Evolutionary conservation across 1,140 invertebrate genomes (phyloP), one percentile per base, ranked within the genome.

Genomic region (Monomorium pharaonis): DNA sequence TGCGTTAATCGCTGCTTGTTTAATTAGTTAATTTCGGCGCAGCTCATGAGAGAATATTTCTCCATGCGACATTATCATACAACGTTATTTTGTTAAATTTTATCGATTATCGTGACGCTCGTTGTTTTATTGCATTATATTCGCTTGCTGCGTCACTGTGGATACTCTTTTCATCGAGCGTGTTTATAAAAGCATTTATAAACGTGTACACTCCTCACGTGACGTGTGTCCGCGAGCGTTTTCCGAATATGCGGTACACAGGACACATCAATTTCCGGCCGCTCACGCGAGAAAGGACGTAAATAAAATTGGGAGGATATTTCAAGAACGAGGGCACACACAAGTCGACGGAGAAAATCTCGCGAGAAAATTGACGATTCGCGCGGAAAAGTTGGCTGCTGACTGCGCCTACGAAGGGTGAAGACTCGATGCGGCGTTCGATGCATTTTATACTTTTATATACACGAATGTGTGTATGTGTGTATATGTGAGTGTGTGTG

Each of bases 401-500:
- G 78, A 60, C 33, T 69, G 33, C 33, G 56, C 18, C n/a, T n/a
- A n/a, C 27, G 51, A 78, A 37, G 44, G 67, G 14, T 58, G 27
- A 58, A 42, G 44, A 74, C 51, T 77, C 65, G 72, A 54, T 18
- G 10, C 75, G 75, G 83, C 69, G 60, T 58, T 72, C 84, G 58
- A 86, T 87, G 92, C 84, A 92, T 92, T 92, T 92, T 92, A 91
- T 92, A 92, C 92, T 92, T 92, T 92, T 92, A 92, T 92, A 92
- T 92, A 83, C 21, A 67, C 27, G 37, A 58, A 14, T 54, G 21
- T 87, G 44, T 44, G 37, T 3, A 7, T 42, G 37, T 42, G 37
- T 42, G 7, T 42, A 7, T 42, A 7, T 51, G 49, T 51, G 49
- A 51, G n/a, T n/a, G n/a, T n/a, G n/a, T n/a, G n/a, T n/a, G n/a